Percentiles rank a stretch among this genome's conserved stretches.
phyloP scores from a whole-genome alignment of 2,113 vertebrate species.

The Mustelus asterias region DNA sequence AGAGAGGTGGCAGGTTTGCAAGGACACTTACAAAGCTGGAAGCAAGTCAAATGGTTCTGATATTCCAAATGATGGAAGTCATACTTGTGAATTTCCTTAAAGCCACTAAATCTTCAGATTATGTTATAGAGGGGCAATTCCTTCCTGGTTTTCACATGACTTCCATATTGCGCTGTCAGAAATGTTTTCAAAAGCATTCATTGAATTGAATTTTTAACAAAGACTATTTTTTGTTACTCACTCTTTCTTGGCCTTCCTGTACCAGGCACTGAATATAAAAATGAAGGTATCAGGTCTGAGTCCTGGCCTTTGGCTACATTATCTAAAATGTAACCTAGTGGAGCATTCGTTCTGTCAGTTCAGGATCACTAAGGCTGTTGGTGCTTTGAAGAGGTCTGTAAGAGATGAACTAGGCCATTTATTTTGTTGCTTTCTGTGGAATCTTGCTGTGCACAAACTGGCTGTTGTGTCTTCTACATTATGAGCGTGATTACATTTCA shows the following conservation, averaged over 20 bases:
- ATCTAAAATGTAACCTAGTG: background rate
- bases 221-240: background rate
- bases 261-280: background rate
- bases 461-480: background rate
- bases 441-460: background rate
- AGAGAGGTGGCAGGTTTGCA: background rate
- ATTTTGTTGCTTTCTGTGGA: background rate
- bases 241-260: background rate
- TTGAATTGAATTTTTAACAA: background rate
- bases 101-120: background rate
- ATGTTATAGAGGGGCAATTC: background rate
- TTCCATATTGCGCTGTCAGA: background rate
- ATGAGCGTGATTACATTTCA: background rate
- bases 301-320: background rate
- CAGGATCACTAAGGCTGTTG: background rate
- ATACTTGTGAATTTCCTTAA: background rate
- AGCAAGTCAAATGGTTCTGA: background rate
- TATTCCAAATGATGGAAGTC: background rate
- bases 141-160: background rate
- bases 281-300: background rate
- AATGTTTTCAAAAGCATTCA: background rate
- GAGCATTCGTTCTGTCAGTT: background rate
- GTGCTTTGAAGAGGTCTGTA: background rate
- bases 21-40: background rate
- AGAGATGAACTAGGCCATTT: background rate